These are phyloP conservation scores for Pantherophis guttatus DNA, from an alignment of 2,113 vertebrate species.

Conservation along the genomic window DNA sequence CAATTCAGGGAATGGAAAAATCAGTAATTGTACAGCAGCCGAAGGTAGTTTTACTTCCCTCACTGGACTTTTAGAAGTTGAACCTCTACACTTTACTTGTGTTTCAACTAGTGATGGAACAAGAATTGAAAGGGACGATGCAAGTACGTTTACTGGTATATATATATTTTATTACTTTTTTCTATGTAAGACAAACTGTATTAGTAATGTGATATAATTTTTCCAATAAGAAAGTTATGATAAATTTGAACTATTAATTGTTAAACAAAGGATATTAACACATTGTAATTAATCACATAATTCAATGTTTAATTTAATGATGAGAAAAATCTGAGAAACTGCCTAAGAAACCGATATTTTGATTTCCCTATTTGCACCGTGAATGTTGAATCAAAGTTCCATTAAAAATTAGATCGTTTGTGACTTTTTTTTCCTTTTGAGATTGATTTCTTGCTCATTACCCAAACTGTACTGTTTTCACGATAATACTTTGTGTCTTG, in stretches of 20 bases:
- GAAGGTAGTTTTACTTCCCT: constrained; percentile 98
- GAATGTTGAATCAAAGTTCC: background rate
- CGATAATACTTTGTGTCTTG: constrained; percentile 8
- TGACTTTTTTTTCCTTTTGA: constrained; percentile 30
- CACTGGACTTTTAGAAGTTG: constrained; percentile 95
- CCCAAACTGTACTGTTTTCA: background rate
- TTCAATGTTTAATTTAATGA: background rate
- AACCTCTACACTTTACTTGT: constrained; percentile 96
- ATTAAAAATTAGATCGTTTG: background rate
- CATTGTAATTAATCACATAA: background rate
- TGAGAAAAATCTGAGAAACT: background rate
- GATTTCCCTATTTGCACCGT: background rate
- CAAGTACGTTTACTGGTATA: constrained; percentile 99
- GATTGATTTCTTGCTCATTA: background rate
- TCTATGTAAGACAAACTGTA: background rate
- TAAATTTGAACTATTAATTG: background rate
- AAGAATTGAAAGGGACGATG: constrained; percentile 97
- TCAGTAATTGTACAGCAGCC: constrained; percentile 89
- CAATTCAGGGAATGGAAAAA: constrained; percentile 89
- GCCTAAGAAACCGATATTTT: background rate
- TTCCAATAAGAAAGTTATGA: background rate
- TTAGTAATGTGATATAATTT: background rate
- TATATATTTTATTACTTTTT: constrained; percentile 65
- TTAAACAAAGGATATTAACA: background rate
- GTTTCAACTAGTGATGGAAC: constrained; percentile 99